Conservation (phyloP, 1,140 invertebrate species). For the Calephelis virginiensis region DNA sequence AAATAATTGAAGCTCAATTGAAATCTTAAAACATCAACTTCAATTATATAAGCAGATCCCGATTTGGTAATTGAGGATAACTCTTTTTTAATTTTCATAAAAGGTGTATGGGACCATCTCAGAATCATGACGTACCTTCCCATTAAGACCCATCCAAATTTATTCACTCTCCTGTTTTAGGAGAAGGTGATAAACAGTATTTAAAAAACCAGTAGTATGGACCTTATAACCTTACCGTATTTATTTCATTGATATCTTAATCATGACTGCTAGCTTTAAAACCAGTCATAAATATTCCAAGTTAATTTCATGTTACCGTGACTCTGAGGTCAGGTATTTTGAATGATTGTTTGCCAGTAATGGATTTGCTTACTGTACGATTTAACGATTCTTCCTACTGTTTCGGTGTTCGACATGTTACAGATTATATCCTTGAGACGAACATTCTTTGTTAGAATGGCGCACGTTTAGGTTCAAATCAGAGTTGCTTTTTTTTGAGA, state of each 20-base stretch:
- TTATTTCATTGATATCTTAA: constrained; percentile 46
- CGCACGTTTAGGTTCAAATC: background rate
- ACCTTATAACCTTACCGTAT: constrained; percentile 32
- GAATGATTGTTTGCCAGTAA: constrained; percentile 62
- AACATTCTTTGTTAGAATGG: constrained; percentile 28
- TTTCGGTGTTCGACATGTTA: constrained; percentile 41
- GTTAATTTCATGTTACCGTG: constrained; percentile 57
- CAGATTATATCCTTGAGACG: constrained; percentile 35
- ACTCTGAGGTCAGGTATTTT: constrained; percentile 57
- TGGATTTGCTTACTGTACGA: constrained; percentile 63
- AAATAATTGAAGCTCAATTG: too few relatives aligned
- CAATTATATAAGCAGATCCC: too few relatives aligned
- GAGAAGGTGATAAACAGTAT: too few relatives aligned
- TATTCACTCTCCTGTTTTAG: too few relatives aligned
- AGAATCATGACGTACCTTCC: too few relatives aligned
- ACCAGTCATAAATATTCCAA: constrained; percentile 55
- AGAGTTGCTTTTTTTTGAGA: background rate
- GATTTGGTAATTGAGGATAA: too few relatives aligned
- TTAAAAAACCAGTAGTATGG: background rate
- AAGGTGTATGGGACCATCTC: too few relatives aligned
- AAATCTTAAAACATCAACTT: too few relatives aligned
- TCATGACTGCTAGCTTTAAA: constrained; percentile 40
- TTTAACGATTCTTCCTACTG: constrained; percentile 43
- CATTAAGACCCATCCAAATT: too few relatives aligned
- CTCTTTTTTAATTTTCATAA: too few relatives aligned